Evolutionary conservation across 1,140 invertebrate genomes (phyloP), one percentile per base, ranked within the genome.

Genomic region (Trichonephila clavata): DNA sequence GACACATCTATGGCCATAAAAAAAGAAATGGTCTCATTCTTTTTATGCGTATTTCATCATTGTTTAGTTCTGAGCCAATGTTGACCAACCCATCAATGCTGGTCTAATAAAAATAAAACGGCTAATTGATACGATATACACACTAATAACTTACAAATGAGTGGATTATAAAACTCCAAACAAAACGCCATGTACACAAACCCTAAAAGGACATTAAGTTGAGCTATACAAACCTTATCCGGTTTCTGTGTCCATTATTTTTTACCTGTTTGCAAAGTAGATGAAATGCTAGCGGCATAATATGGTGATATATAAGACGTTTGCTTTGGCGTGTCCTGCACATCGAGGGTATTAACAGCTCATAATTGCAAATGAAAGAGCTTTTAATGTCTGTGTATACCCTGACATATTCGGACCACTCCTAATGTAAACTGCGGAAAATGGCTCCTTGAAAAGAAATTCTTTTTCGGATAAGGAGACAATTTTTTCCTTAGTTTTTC

Each of bases 261-360:
- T 16, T 27, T 10, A 16, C 14, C 3, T 27, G 68, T 71, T 71
- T 71, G 27, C 68, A 0, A 27, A 71, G 68, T 71, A 14, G 68
- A 24, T 27, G 68, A 14, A 27, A n/a, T 71, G 68, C 32, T 71
- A 32, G 27, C 68, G 1, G 6, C 32, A 27, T n/a, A 71, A n/a
- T n/a, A 27, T n/a, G 6, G 10, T 16, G 0, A 21, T 5, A 27
- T 32, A 3, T 1, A 20, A 21, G 2, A 13, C 16, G 84, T 86
- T 86, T 86, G n/a, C 60, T 86, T 63, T 86, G 84, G 84, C 20
- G 84, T 86, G 84, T 71, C 87, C 24, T n/a, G n/a, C 18, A 71
- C 65, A 27, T n/a, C 39, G 32, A 24, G 84, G 14, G 8, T 32
- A 89, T 68, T 71, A 89, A 16, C 32, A 89, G 24, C 65, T 21